Percentiles rank a stretch among this genome's conserved stretches.
phyloP scores from a whole-genome alignment of 35 echinoderm and acorn worm genomes.

The Lytechinus pictus region DNA sequence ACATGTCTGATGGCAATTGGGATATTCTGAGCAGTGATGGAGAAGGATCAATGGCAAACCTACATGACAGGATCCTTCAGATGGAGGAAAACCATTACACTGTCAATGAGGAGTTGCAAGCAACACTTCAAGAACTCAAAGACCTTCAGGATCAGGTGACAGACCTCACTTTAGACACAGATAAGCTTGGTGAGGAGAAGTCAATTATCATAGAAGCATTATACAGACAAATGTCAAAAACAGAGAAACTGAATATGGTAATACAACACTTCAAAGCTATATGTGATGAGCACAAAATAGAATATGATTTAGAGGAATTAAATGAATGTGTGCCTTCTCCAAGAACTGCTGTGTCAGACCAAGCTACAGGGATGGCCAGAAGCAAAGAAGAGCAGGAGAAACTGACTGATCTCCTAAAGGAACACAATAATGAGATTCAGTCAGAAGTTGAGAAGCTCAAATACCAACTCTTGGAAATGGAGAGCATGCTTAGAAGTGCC shows the following conservation, averaged over 20 bases:
- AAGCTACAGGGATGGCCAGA: slow-evolving; percentile 50
- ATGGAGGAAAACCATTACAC: slow-evolving; percentile 99
- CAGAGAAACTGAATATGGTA: slow-evolving; percentile 63
- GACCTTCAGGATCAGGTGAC: slow-evolving; percentile 87
- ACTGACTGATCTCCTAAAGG: slow-evolving; percentile 62
- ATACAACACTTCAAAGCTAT: slow-evolving; percentile 63
- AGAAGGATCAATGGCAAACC: slow-evolving; percentile 95
- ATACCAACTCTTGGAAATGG: slow-evolving; percentile 69
- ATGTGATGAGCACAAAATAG: slow-evolving; percentile 65
- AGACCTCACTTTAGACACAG: slow-evolving; percentile 80
- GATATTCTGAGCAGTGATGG: slow-evolving; percentile 92
- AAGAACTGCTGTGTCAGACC: slow-evolving; percentile 62
- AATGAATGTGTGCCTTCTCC: slow-evolving; percentile 60
- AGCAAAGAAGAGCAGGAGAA: slow-evolving; percentile 61
- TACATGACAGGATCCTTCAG: slow-evolving; percentile 97
- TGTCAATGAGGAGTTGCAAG: slow-evolving; percentile 97
- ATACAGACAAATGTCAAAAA: slow-evolving; percentile 75
- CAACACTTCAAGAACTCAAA: slow-evolving; percentile 90
- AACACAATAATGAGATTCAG: slow-evolving; percentile 71
- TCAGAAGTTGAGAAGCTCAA: slow-evolving; percentile 78
- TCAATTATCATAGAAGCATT: slow-evolving; percentile 77
- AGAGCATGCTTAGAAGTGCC: slow-evolving; percentile 58
- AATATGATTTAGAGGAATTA: slow-evolving; percentile 73
- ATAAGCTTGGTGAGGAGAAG: slow-evolving; percentile 91
- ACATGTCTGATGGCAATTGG: slow-evolving; percentile 85